Conservation (phyloP, 2,888 invertebrate genomes). For the Callimorpha dominula region DNA sequence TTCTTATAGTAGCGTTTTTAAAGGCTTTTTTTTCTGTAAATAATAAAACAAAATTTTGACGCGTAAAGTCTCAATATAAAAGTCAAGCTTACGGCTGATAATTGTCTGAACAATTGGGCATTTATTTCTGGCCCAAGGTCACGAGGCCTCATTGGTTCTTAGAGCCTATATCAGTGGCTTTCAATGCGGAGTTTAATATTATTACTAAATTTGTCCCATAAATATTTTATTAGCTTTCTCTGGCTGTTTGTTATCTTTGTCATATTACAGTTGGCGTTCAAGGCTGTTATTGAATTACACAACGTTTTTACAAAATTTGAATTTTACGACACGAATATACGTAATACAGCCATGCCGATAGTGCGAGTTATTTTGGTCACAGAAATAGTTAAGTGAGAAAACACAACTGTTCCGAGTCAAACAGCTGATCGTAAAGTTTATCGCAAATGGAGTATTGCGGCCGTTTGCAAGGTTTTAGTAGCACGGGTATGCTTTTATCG, state of each 20-base stretch:
- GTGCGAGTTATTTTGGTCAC: neutral
- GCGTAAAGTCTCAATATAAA: neutral
- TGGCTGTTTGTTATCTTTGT: neutral
- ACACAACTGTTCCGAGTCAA: conserved; percentile 32
- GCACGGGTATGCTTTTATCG: conserved; percentile 31
- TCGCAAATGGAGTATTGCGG: conserved; percentile 36
- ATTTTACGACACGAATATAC: conserved; percentile 9
- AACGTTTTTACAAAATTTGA: conserved; percentile 16
- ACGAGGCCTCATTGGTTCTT: neutral
- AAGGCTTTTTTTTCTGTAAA: neutral
- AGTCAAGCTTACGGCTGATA: neutral
- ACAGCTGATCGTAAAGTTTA: conserved; percentile 42
- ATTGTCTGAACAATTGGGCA: neutral
- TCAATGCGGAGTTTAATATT: neutral
- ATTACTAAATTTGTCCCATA: neutral
- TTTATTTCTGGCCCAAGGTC: neutral
- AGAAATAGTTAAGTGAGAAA: conserved; percentile 19
- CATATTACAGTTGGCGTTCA: conserved; percentile 8
- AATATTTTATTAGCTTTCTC: neutral
- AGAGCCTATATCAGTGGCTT: neutral
- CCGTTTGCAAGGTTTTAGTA: conserved; percentile 28
- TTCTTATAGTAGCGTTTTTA: no score
- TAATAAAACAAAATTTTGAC: neutral
- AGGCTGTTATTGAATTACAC: conserved; percentile 12
- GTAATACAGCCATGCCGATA: neutral